Conservation (phyloP, 2,797 vertebrate species). For the Salarias fasciatus region DNA sequence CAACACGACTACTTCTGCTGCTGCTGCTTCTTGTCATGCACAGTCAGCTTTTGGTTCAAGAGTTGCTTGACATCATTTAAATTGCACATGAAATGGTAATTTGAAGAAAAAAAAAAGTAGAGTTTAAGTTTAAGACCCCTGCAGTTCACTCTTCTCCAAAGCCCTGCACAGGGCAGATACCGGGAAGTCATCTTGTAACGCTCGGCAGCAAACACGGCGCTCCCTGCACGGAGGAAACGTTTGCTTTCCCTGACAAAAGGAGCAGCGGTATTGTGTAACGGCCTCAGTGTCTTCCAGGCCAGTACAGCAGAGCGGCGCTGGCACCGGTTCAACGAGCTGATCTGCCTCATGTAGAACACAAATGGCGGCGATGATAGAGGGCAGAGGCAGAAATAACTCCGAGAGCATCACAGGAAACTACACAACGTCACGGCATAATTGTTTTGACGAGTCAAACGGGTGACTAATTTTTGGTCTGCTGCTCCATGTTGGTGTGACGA, state of each 20-base stretch:
- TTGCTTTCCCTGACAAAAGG: slow-evolving; percentile 23
- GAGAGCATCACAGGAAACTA: slow-evolving; percentile 35
- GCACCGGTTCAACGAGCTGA: slow-evolving; percentile 43
- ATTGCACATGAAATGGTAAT: too few relatives aligned
- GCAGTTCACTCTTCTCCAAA: background rate
- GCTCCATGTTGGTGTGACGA: slow-evolving; percentile 6
- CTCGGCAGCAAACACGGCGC: slow-evolving; percentile 12
- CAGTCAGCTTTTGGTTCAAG: too few relatives aligned
- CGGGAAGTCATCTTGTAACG: slow-evolving; percentile 4
- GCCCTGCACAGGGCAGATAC: background rate
- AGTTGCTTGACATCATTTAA: too few relatives aligned
- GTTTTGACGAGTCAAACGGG: slow-evolving; percentile 33
- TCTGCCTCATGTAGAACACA: slow-evolving; percentile 51
- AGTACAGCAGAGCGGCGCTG: slow-evolving; percentile 37
- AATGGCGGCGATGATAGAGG: slow-evolving; percentile 48
- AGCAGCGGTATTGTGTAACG: slow-evolving; percentile 6
- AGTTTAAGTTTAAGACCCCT: too few relatives aligned
- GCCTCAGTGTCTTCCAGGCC: slow-evolving; percentile 10
- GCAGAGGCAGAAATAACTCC: slow-evolving; percentile 49
- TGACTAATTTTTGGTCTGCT: slow-evolving; percentile 32
- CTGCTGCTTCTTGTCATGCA: too few relatives aligned
- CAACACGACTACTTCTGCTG: too few relatives aligned
- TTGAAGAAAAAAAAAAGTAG: too few relatives aligned
- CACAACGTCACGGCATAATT: slow-evolving; percentile 34
- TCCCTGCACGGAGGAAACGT: slow-evolving; percentile 13